phyloP scores from a whole-genome alignment of 92 coral and sea anemone species.

The Palythoa caribaeorum region DNA sequence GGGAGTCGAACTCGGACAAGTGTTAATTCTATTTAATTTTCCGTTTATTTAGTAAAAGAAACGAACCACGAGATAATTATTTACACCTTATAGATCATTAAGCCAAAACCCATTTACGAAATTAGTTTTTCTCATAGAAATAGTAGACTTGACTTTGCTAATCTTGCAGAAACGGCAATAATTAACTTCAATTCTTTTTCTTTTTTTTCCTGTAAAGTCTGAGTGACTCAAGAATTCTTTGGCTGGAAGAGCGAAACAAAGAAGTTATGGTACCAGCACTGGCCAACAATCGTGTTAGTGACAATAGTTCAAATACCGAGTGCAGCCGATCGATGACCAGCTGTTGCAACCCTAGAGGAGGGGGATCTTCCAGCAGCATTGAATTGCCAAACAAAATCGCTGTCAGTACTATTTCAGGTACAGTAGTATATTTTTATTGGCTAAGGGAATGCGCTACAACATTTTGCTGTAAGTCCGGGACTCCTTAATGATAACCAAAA shows the following conservation, averaged over 20 bases:
- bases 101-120: too few species aligned
- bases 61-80: too few species aligned
- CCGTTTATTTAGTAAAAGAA: too few species aligned
- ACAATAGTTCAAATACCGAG: conserved; percentile 73
- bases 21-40: neutral
- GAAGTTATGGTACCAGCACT: conserved; percentile 53
- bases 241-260: conserved; percentile 84
- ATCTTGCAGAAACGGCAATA: neutral
- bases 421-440: neutral
- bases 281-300: conserved; percentile 83
- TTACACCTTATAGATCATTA: too few species aligned
- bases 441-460: too few species aligned
- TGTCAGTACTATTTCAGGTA: conserved; percentile 78
- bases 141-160: too few species aligned
- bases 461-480: too few species aligned
- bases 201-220: conserved; percentile 46
- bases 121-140: too few species aligned
- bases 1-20: neutral
- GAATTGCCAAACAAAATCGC: conserved; percentile 85
- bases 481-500: too few species aligned
- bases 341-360: conserved; percentile 79
- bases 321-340: conserved; percentile 67
- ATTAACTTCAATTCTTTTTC: conserved; percentile 7
- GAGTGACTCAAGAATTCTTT: conserved; percentile 71
- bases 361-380: conserved; percentile 64